Evolutionary conservation across 2,113 vertebrate genomes (phyloP).

Genomic region (Euleptes europaea): DNA sequence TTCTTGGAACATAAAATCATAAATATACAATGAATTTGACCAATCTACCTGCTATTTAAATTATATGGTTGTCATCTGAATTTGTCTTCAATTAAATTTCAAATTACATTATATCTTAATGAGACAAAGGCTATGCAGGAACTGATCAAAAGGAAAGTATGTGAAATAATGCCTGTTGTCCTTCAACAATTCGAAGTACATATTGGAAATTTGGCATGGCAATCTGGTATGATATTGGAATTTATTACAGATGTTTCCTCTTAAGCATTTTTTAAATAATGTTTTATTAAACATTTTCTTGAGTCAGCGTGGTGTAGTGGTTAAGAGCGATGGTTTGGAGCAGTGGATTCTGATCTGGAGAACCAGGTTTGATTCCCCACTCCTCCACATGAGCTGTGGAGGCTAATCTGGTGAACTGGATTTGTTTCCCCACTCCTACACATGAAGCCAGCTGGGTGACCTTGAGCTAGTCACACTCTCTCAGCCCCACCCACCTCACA

Average conservation of each 20-base stretch:
- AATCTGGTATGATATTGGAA: neutral
- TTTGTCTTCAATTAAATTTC: neutral
- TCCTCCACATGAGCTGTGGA: no score
- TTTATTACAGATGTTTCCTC: neutral
- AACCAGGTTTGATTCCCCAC: no score
- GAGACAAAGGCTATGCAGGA: neutral
- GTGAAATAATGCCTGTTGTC: neutral
- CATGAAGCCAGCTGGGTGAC: no score
- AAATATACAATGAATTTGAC: neutral
- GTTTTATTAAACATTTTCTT: no score
- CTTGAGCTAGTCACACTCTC: no score
- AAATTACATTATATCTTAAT: neutral
- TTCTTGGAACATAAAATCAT: neutral
- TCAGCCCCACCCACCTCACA: no score
- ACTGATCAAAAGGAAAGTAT: neutral
- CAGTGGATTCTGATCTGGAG: no score
- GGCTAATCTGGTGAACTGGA: no score
- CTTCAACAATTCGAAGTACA: neutral
- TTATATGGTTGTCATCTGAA: neutral
- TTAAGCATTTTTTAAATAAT: no score
- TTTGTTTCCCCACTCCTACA: no score
- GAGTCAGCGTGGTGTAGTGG: no score
- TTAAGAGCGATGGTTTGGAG: no score
- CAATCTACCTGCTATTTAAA: neutral
- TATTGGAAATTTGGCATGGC: neutral